Percentiles rank a stretch among this genome's conserved stretches.
phyloP scores from a whole-genome alignment of 2,113 vertebrate genomes.

The Lepus timidus region DNA sequence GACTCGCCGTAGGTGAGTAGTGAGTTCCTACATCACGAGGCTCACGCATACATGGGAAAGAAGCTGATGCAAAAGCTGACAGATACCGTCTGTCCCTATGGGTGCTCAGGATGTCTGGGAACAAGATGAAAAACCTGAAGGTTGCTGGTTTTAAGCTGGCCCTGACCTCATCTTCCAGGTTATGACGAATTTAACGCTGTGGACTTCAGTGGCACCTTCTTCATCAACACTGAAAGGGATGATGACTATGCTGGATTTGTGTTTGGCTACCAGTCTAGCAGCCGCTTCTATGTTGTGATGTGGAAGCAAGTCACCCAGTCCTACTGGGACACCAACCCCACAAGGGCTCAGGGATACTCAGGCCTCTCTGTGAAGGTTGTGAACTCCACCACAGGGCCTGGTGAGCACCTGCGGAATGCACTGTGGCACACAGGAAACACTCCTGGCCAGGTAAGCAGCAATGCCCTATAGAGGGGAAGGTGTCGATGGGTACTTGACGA shows the following conservation, averaged over 20 bases:
- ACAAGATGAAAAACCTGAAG: not conserved
- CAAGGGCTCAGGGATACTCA: conserved; percentile 97
- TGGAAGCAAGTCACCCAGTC: conserved; percentile 99
- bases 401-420: conserved; percentile 98
- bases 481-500: not conserved
- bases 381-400: conserved; percentile 98
- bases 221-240: conserved; percentile 98
- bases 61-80: not conserved
- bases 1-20: conserved; percentile 96
- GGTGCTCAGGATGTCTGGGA: not conserved
- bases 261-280: conserved; percentile 98
- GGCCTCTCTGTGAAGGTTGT: conserved; percentile 99
- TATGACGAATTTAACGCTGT: conserved; percentile 98
- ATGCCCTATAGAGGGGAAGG: not conserved
- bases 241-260: conserved; percentile 99
- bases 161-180: conserved; percentile 86
- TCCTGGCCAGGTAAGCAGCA: conserved; percentile 92
- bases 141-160: not conserved
- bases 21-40: not conserved
- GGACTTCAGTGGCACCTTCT: conserved; percentile 99
- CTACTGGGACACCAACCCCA: conserved; percentile 96
- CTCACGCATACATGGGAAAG: not conserved
- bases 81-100: not conserved
- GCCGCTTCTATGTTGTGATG: conserved; percentile 99
- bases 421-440: conserved; percentile 99